Evolutionary conservation across 1,140 invertebrate species (phyloP), one percentile per base, ranked within the genome.

Genomic region (Plectrocnemia conspersa): DNA sequence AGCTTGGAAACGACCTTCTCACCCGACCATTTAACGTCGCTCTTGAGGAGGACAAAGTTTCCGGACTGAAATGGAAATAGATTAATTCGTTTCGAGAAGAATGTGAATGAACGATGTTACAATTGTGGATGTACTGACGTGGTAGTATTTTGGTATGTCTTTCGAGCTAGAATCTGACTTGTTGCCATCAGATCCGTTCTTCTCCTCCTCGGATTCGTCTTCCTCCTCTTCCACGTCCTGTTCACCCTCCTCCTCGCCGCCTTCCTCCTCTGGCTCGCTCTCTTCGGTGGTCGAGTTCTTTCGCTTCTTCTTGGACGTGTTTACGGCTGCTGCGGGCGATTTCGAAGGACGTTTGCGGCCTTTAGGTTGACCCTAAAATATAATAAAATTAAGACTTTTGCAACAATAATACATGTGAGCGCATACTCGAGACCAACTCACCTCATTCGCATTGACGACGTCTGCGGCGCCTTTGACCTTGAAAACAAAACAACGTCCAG

Each of bases 31-130:
- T 75, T 72, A 15, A 83, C 74, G 65, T 85, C 82, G 54, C 76
- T 75, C 75, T 84, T 85, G 60, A 82, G 68, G 54, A 85, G 73
- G 16, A 85, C 82, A 69, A 83, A 85, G 65, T 81, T 81, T 49
- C 82, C 82, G 65, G 81, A 82, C 82, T 84, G 62, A 35, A 77
- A 79, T 2, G 61, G 60, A 57, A 56, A 40, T 48, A 50, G 25
- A 49, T 6, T 9, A 55, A 54, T 29, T 53, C 47, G 32, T 35
- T 45, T n/a, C n/a, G 7, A 5, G 19, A 48, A 29, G 5, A 23
- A 45, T 45, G 7, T 15, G 15, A 15, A 41, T 10, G 9, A 41
- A 13, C n/a, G 15, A 41, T 41, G 15, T n/a, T n/a, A 10, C 9
- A 9, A 9, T n/a, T 9, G 7, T 41, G 38, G 15, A 18, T 16